A percentile compares a stretch with the other conserved stretches of the same genome.
phyloP scores from a whole-genome alignment of 2,797 vertebrate genomes.

The Anguilla pacifica region DNA sequence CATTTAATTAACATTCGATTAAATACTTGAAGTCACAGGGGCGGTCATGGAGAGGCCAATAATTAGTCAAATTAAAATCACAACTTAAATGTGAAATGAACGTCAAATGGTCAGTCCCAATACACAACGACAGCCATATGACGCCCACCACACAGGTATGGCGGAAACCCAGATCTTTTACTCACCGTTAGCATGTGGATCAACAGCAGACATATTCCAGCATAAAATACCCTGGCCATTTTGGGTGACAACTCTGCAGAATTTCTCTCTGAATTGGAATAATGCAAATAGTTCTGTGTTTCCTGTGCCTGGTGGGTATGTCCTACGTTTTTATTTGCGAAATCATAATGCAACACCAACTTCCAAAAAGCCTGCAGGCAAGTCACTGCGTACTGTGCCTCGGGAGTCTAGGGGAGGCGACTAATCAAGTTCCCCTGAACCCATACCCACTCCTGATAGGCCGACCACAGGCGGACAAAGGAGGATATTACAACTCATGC shows the following conservation, averaged over 20 bases:
- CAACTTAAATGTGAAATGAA: neutral
- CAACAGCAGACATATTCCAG: constrained; percentile 38
- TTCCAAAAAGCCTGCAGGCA: neutral
- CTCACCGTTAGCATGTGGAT: constrained; percentile 54
- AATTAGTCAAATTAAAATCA: neutral
- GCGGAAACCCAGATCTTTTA: neutral
- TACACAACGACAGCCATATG: neutral
- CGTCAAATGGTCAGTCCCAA: neutral
- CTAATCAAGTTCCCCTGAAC: neutral
- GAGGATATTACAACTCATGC: neutral
- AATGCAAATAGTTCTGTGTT: neutral
- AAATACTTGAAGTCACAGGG: no score
- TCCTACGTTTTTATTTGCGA: no score
- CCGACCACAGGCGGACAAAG: neutral
- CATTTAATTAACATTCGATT: neutral
- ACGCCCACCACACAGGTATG: neutral
- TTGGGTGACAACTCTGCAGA: neutral
- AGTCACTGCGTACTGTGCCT: neutral
- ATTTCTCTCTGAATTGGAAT: neutral
- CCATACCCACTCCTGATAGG: constrained; percentile 1
- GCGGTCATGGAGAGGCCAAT: neutral
- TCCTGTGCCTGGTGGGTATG: neutral
- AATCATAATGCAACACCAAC: neutral
- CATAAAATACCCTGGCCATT: constrained; percentile 51
- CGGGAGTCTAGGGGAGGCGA: neutral